Evolutionary conservation across 2,888 invertebrate species (phyloP).

Genomic region (Baronia brevicornis): DNA sequence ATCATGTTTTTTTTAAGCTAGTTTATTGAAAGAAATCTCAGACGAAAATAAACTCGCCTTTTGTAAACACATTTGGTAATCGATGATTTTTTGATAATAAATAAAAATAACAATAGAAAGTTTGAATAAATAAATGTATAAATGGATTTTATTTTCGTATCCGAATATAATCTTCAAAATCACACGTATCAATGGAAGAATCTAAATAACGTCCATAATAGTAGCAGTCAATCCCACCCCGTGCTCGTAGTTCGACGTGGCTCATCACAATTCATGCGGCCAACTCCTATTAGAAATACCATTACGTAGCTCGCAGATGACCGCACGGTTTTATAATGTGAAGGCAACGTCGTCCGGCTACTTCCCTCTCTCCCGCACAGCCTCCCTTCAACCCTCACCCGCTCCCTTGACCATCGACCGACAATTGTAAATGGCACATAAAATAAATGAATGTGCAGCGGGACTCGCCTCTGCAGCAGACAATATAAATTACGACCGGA

Average conservation of each 20-base stretch:
- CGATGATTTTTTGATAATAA: too few species aligned
- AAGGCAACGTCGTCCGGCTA: constrained; percentile 57
- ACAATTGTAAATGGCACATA: constrained; percentile 78
- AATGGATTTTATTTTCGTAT: too few species aligned
- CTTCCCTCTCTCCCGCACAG: constrained; percentile 36
- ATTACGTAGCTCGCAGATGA: constrained; percentile 73
- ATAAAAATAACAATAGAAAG: too few species aligned
- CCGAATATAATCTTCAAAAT: too few species aligned
- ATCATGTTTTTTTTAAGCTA: too few species aligned
- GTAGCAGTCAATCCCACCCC: too few species aligned
- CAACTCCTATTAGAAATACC: constrained; percentile 68
- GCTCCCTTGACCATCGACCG: constrained; percentile 77
- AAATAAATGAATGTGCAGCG: constrained; percentile 77
- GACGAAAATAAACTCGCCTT: too few species aligned
- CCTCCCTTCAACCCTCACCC: constrained; percentile 40
- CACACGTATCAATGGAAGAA: too few species aligned
- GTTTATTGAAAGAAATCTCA: too few species aligned
- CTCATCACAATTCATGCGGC: constrained; percentile 60
- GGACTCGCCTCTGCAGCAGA: constrained; percentile 76
- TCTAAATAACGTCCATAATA: too few species aligned
- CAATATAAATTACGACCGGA: constrained; percentile 77
- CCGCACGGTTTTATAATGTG: constrained; percentile 76
- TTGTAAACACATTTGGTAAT: too few species aligned
- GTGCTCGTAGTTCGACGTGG: constrained; percentile 48
- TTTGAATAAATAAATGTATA: too few species aligned